Base-by-base conservation (phyloP, 2,797 vertebrate genomes). In the Parauchenoglanis ngamensis region DNA sequence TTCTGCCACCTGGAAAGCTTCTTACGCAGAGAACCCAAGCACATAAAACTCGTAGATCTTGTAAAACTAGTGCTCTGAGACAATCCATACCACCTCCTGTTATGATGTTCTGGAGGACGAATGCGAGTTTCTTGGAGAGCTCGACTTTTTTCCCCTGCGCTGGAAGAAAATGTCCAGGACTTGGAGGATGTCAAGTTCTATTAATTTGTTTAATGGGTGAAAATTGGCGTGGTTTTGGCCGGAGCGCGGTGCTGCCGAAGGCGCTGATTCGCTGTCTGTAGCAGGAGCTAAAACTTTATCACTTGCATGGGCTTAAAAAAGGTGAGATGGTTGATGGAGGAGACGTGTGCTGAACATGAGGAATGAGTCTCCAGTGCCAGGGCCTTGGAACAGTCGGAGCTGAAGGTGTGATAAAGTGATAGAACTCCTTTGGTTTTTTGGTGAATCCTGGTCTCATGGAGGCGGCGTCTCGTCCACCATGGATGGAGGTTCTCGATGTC, bases 31-130 rank as follows among this genome's bases (percentile, higher is more conserved):
- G 46, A 63, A 31, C 63, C 59, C 72, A 46, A 75, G 23, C 73
- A 79, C 78, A 84, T 87, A 67, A 87, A 87, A 84, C 17, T 12
- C 40, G 25, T 84, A 63, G 49, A 70, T 72, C 65, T 72, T 79
- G 63, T 80, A 72, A 84, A 87, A 80, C 49, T 57, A 21, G 65
- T 67, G 63, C 72, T 87, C 82, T 7, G 78, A 77, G 73, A 79
- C 40, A 2, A 72, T 79, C 52, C 72, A 86, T 63, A 57, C 80
- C 68, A 82, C 65, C 49, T 65, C 81, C 61, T 85, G 52, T 80
- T 59, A 63, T 54, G 85, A 77, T 86, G 44, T 61, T 70, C 56
- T 40, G 54, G 57, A 61, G 40, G 52, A 72, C 4, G 35, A 78
- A 13, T 40, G 56, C 31, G 79, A 23, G 61, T 40, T 49, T 25